Evolutionary conservation across 2,888 invertebrate species (phyloP), one percentile per base, ranked within the genome.

Genomic region (Drosophila flavopinicola): DNA sequence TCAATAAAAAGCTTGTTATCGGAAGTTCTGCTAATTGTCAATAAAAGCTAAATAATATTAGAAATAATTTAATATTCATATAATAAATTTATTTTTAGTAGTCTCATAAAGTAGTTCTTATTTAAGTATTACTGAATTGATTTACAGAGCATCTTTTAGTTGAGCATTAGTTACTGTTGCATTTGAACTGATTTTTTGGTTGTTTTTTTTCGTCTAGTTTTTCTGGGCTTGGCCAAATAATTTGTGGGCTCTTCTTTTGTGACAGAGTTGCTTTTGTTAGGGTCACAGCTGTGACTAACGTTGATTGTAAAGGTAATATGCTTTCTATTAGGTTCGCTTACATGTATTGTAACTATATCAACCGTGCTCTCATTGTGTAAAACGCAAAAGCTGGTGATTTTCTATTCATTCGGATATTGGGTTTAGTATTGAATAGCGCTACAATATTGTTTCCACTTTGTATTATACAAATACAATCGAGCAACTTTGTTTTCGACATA

Each of bases 261-360:
- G 44, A 7, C 25, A 9, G 15, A 25, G 42, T 25, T 11, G 17
- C 39, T 49, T 33, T 45, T 33, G 52, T 58, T 49, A 1, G 37
- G 37, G 33, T 39, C 58, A 54, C 74, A 72, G 51, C 57, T 71
- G 70, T 25, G 49, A 9, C 29, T 11, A 38, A 67, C 41, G 48
- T 38, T 53, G 57, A 56, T 45, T 58, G 41, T 57, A 9, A 10
- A 53, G 17, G 37, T 41, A 25, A 52, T 52, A 57, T 27, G 17
- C 24, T 53, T 47, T 48, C 32, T 20, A 49, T 33, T 53, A 33
- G 13, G 25, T 48, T 13, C 11, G 51, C 51, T 52, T 32, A 20
- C 11, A 30, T 45, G 10, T 33, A 35, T 15, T 35, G 33, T 51
- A 2, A 11, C 27, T 20, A 49, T 54, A 35, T 53, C 27, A 47